Base-by-base conservation (phyloP, 2,113 vertebrate species). In the Cranoglanis bouderius region DNA sequence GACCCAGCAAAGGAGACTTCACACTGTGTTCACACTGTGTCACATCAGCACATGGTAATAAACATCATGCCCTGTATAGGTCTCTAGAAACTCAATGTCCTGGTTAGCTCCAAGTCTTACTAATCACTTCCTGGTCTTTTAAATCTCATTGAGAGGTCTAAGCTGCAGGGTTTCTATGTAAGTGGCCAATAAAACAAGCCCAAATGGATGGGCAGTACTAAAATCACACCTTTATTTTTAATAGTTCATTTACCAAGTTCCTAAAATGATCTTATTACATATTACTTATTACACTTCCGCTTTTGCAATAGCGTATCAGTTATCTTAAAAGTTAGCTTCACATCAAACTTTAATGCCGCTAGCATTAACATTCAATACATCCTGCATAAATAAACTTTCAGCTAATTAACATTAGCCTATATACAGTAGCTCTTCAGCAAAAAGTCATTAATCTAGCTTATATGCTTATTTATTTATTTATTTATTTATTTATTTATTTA, bases 31-130 rank as follows among this genome's bases (percentile, higher is more conserved):
- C 81, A 29, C 51, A 13, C 80, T 57, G 78, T 21, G 53, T 61
- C 24, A 29, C 55, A 61, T 61, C 55, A 43, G 55, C 24, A 29
- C 38, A 61, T 26, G 24, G 81, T 61, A 38, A 43, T 83, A 61
- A 61, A 61, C 55, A 83, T 59, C 55, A 83, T 61, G 35, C 35
- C 32, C 81, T 61, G 38, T 83, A 61, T 35, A 83, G 81, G 81
- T 61, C 55, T 61, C 55, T 61, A 83, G 24, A 43, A 43, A 40
- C 35, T 61, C 35, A 38, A 43, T 40, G 21, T 83, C 32, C 55
- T 43, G 35, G 35, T 61, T 83, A 61, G 81, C 8, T 2, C 18
- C 19, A 61, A 24, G 40, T 59, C 21, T 59, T 40, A 59, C n/a
- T 57, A 57, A 82, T 82, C 55, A 18, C 35, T 83, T 61, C 81